Percentiles rank a stretch among this genome's conserved stretches.
Conservation (phyloP, 2,888 invertebrate genomes). For the Hydropsyche betteni region DNA sequence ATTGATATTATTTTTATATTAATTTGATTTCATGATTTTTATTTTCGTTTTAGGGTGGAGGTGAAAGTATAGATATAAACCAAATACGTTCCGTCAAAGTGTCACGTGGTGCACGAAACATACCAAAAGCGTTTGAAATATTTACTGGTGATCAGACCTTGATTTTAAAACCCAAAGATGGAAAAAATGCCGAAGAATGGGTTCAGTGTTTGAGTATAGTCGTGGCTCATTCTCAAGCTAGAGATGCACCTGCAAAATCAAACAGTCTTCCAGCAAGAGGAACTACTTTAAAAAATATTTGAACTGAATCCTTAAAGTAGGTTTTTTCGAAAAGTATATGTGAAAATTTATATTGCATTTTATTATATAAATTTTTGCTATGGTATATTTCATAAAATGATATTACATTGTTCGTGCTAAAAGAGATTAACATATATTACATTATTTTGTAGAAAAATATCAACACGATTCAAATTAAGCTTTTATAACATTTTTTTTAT, state of each 20-base stretch:
- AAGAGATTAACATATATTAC: too few species aligned
- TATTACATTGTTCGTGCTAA: too few species aligned
- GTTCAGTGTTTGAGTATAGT: constrained; percentile 94
- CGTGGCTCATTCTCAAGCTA: constrained; percentile 84
- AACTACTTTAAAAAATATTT: constrained; percentile 61
- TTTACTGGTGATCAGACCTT: constrained; percentile 93
- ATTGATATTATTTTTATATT: background rate
- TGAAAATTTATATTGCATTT: background rate
- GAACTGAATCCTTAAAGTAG: background rate
- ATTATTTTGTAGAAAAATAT: too few species aligned
- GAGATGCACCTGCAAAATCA: constrained; percentile 66
- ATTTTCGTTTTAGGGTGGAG: constrained; percentile 74
- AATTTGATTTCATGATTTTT: constrained; percentile 18
- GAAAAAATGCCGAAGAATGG: constrained; percentile 95
- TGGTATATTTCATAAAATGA: too few species aligned
- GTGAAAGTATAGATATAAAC: constrained; percentile 87
- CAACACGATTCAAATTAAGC: too few species aligned
- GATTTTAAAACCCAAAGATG: constrained; percentile 93
- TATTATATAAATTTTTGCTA: too few species aligned
- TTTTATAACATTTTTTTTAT: constrained; percentile 34
- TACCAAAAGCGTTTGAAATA: constrained; percentile 96
- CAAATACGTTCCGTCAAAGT: constrained; percentile 96
- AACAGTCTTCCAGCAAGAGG: constrained; percentile 65
- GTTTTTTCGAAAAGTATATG: background rate
- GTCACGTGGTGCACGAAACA: constrained; percentile 87